Conservation (phyloP, 2,888 invertebrate species). For the Spisula subtruncata region DNA sequence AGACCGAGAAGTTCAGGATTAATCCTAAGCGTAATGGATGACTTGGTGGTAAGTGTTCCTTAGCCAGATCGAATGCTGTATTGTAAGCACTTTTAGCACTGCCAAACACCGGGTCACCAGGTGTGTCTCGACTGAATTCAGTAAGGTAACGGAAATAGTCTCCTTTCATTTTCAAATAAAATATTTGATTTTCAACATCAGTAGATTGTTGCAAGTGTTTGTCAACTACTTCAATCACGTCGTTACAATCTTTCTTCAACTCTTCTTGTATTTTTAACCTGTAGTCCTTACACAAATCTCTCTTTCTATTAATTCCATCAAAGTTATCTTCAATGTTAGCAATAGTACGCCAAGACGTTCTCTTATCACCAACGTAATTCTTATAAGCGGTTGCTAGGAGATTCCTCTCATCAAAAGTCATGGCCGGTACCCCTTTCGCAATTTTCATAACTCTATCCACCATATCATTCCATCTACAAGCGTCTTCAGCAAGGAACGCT, state of each 20-base stretch:
- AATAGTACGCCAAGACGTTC: slow-evolving; percentile 64
- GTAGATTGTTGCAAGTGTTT: slow-evolving; percentile 48
- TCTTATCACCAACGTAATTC: slow-evolving; percentile 52
- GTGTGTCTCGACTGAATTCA: slow-evolving; percentile 53
- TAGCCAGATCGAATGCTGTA: slow-evolving; percentile 38
- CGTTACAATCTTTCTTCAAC: slow-evolving; percentile 53
- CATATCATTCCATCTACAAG: slow-evolving; percentile 57
- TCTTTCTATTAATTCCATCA: slow-evolving; percentile 45
- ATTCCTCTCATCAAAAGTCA: slow-evolving; percentile 57
- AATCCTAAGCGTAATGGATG: slow-evolving; percentile 61
- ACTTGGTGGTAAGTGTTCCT: slow-evolving; percentile 50
- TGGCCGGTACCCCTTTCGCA: slow-evolving; percentile 45
- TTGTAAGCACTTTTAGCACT: slow-evolving; percentile 55
- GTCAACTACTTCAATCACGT: slow-evolving; percentile 55
- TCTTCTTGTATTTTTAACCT: slow-evolving; percentile 58
- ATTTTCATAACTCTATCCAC: slow-evolving; percentile 43
- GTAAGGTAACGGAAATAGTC: slow-evolving; percentile 64
- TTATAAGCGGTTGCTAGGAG: slow-evolving; percentile 58
- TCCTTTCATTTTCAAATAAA: slow-evolving; percentile 66
- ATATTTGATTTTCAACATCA: slow-evolving; percentile 62
- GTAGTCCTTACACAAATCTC: slow-evolving; percentile 60
- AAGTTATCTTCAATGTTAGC: slow-evolving; percentile 57
- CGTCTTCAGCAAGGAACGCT: slow-evolving; percentile 53
- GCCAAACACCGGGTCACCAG: slow-evolving; percentile 41
- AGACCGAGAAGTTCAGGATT: slow-evolving; percentile 61